Base-by-base conservation (phyloP, 2,797 vertebrate species). In the Alca torda region DNA sequence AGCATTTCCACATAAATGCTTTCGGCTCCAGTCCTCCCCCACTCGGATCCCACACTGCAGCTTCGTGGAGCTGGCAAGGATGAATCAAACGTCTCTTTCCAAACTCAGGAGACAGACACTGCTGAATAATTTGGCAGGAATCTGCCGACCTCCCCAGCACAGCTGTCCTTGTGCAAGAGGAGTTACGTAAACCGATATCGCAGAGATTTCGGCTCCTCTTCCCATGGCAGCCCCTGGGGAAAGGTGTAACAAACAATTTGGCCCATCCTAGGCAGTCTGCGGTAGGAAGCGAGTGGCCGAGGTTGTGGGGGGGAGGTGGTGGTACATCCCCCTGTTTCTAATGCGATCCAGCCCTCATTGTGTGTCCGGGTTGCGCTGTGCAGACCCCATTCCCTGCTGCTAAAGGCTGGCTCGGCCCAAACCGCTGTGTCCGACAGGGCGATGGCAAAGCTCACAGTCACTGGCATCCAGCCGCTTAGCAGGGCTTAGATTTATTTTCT, bases 111-210 rank as follows among this genome's bases (percentile, higher is more conserved):
- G 88, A 84, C 91, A 94, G 96, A 90, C 94, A 77, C 56, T 83
- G 94, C 94, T 96, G 95, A 92, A 85, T 77, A 89, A 87, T 92
- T 91, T 76, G 93, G 93, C 95, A 95, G 91, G 69, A 64, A 54
- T 88, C 31, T 93, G 88, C 85, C 11, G 19, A 46, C 70, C 93
- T 90, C 74, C 81, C 93, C 56, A 10, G 90, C 87, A 95, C 90
- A 95, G 95, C 95, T 94, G 87, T 87, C 91, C 86, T 74, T 80
- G 89, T 35, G 93, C 93, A 33, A 56, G 57, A 76, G 59, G 31
- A 79, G 72, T 92, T 94, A 78, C 7, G 0, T 81, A 91, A 96
- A 61, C 41, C 0, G 19, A 3, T 11, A 26, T 5, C 5, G 1
- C 67, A 3, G 61, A 37, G 79, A 8, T 31, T 82, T 56, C 1